phyloP scores from a whole-genome alignment of 2,797 vertebrate genomes.

The Syngnathus acus region DNA sequence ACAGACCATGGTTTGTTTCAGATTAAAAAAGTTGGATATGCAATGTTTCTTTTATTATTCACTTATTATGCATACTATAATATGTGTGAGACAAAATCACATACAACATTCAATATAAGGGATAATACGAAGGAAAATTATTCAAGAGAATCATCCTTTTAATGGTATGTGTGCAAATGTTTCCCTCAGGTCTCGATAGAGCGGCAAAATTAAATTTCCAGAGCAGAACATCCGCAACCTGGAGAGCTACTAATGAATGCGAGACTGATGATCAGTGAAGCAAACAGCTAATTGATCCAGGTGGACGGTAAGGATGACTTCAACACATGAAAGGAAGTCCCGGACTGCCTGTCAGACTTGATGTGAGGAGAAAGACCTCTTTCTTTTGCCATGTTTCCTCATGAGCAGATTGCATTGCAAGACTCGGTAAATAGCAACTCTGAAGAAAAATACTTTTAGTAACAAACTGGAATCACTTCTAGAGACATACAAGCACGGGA shows the following conservation, averaged over 20 bases:
- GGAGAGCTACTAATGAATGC: constrained; percentile 14
- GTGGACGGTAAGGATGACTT: constrained; percentile 70
- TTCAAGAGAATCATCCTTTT: too few species aligned
- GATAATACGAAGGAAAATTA: not conserved
- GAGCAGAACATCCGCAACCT: constrained; percentile 1
- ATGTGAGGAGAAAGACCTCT: constrained; percentile 67
- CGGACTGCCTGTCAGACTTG: constrained; percentile 56
- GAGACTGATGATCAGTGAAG: constrained; percentile 59
- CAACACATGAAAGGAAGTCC: constrained; percentile 66
- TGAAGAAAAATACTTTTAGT: constrained; percentile 19
- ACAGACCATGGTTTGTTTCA: constrained; percentile 13
- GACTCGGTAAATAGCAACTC: constrained; percentile 52
- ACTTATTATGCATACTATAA: not conserved
- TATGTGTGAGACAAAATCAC: not conserved
- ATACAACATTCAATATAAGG: not conserved
- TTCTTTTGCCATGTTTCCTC: constrained; percentile 59
- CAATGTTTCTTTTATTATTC: not conserved
- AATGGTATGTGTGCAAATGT: not conserved
- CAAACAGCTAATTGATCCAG: constrained; percentile 74
- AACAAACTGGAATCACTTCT: not conserved
- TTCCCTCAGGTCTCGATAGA: not conserved
- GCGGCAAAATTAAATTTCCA: not conserved
- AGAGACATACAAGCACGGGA: not conserved
- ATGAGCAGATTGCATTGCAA: constrained; percentile 65
- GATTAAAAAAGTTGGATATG: constrained; percentile 15